Percentiles rank a stretch among this genome's conserved stretches.
Evolutionary conservation across 2,113 vertebrate genomes (phyloP).

Genomic region (Circaetus gallicus): DNA sequence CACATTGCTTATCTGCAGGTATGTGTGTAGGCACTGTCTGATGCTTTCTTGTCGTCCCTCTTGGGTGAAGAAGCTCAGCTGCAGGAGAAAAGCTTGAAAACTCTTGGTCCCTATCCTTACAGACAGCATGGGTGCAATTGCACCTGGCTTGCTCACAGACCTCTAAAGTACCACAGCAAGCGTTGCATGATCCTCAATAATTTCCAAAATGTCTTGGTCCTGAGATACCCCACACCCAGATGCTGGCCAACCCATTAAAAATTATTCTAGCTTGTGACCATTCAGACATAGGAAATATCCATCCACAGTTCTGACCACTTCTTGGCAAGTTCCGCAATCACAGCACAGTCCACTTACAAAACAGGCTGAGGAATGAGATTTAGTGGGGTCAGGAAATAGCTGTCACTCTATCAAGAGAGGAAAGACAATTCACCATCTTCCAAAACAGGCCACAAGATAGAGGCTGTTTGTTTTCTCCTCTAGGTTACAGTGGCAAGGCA

Average conservation of each 20-base stretch:
- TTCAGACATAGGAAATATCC: not conserved
- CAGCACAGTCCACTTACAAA: not conserved
- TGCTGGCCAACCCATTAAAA: not conserved
- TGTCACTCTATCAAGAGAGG: not conserved
- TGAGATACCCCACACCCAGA: not conserved
- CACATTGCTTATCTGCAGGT: not conserved
- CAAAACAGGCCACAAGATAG: not conserved
- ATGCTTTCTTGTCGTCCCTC: not conserved
- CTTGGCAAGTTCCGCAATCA: not conserved
- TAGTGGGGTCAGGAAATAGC: not conserved
- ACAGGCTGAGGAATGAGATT: not conserved
- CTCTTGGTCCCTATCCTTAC: not conserved
- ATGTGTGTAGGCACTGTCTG: not conserved
- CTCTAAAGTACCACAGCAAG: not conserved
- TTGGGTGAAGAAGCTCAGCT: not conserved
- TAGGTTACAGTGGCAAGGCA: not conserved
- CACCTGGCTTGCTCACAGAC: not conserved
- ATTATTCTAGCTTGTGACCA: not conserved
- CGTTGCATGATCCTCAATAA: not conserved
- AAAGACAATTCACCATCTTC: not conserved
- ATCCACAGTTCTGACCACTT: not conserved
- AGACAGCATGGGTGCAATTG: not conserved
- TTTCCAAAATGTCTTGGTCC: not conserved
- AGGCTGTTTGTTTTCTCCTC: not conserved
- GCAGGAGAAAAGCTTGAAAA: not conserved